phyloP scores from a whole-genome alignment of 2,888 invertebrate genomes.

The Zhuqinia jingwanae region DNA sequence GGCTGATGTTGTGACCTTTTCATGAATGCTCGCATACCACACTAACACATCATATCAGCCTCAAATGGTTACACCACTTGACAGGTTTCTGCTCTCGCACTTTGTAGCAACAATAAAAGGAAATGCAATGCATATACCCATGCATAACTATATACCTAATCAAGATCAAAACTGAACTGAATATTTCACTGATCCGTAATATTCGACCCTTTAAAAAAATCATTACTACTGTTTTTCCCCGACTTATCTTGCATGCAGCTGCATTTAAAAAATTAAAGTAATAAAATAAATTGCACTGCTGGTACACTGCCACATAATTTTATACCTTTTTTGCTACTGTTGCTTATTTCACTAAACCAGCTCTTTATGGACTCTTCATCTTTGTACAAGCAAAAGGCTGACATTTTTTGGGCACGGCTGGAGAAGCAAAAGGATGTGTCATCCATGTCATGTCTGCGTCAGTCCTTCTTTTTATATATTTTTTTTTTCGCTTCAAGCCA shows the following conservation, averaged over 20 bases:
- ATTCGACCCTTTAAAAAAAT: not conserved
- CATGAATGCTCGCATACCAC: not conserved
- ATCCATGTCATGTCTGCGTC: slow-evolving; percentile 52
- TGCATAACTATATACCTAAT: slow-evolving; percentile 3
- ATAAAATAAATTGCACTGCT: slow-evolving; percentile 17
- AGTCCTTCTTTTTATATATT: slow-evolving; percentile 7
- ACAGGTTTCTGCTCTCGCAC: slow-evolving; percentile 42
- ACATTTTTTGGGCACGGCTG: slow-evolving; percentile 12
- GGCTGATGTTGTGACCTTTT: slow-evolving; percentile 36
- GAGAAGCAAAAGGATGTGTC: slow-evolving; percentile 57
- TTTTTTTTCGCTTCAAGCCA: slow-evolving; percentile 8
- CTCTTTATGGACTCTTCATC: too few relatives aligned
- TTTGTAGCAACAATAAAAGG: not conserved
- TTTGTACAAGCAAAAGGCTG: too few relatives aligned
- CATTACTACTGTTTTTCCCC: not conserved
- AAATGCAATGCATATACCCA: too few relatives aligned
- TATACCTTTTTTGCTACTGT: too few relatives aligned
- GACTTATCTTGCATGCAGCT: not conserved
- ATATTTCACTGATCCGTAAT: slow-evolving; percentile 12
- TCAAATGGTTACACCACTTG: slow-evolving; percentile 34
- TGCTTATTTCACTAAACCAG: too few relatives aligned
- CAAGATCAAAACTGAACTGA: slow-evolving; percentile 28
- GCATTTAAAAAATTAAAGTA: slow-evolving; percentile 20
- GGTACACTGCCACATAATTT: too few relatives aligned
- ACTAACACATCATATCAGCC: not conserved